These are phyloP conservation scores for Holothuria scabra DNA, from an alignment of 53 echinoderm and acorn worm genomes.

Conservation along the genomic window DNA sequence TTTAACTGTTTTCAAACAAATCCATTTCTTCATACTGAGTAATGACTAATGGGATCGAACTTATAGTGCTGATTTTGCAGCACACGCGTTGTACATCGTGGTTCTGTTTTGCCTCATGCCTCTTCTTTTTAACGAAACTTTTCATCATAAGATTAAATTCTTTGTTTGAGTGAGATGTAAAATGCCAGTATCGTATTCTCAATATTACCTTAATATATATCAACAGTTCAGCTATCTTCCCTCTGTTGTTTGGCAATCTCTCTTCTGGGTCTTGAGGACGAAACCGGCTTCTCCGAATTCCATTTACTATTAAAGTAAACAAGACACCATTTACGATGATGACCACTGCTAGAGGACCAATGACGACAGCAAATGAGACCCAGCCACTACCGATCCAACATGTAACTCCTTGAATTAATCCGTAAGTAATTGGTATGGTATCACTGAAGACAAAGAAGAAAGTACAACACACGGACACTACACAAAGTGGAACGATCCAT, in stretches of 20 bases:
- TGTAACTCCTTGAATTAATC: neutral
- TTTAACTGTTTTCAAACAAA: too few relatives aligned
- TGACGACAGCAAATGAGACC: neutral
- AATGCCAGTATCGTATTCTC: too few relatives aligned
- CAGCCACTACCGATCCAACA: slow-evolving; percentile 19
- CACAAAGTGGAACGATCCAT: neutral
- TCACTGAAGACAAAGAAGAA: neutral
- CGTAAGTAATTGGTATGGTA: slow-evolving; percentile 1
- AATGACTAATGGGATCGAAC: too few relatives aligned
- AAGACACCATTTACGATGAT: slow-evolving; percentile 3
- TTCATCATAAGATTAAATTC: too few relatives aligned
- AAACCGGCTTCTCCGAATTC: slow-evolving; percentile 17
- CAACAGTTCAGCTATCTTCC: neutral
- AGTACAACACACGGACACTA: neutral
- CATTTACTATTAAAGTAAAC: neutral
- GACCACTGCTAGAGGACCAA: neutral
- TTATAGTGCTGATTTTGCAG: too few relatives aligned
- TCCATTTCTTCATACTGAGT: too few relatives aligned
- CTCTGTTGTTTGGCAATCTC: neutral
- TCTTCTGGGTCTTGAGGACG: neutral
- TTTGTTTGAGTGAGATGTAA: too few relatives aligned
- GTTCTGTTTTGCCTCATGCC: too few relatives aligned
- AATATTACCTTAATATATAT: slow-evolving; percentile 2
- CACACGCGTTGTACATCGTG: too few relatives aligned
- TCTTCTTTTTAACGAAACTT: too few relatives aligned